Base-by-base conservation (phyloP, 2,888 invertebrate species). In the Drosophila austrosaltans region DNA sequence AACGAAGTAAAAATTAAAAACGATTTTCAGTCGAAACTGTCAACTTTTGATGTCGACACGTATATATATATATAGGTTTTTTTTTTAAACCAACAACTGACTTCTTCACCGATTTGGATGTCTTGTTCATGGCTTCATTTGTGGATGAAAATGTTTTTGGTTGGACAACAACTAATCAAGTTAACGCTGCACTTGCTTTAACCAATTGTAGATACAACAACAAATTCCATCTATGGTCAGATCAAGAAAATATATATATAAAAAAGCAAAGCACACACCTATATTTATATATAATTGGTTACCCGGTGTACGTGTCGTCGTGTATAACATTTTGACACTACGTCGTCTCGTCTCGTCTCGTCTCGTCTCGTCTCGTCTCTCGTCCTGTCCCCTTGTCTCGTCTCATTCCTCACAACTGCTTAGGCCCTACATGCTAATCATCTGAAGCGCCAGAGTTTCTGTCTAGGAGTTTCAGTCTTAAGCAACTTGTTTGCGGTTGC, bases 401-500 rank as follows among this genome's bases (percentile, higher is more conserved):
- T 42, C 42, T 42, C 42, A 16, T 42, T 25, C 48, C 48, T 25
- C 25, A 74, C 10, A 74, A 39, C 62, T 53, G 66, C 72, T 86
- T 86, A 86, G 82, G 72, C 69, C 64, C 66, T 75, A 76, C 78
- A 84, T 86, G 85, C 86, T 85, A 85, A 85, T 84, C 81, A 84
- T 70, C 71, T 60, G 75, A 74, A 85, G 85, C 85, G 85, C 86
- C 85, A 82, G 74, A 63, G 62, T 36, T 68, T 44, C 59, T 64
- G 69, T 63, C 72, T 56, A 48, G 53, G 5, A 59, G 63, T 59
- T 53, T 61, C 32, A 57, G 71, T 40, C 36, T 36, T 8, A 36
- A 56, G 58, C 64, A 64, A 81, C 83, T 87, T 88, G 88, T 82
- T 83, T 85, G 81, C 90, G 76, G 90, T 90, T 90, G 89, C 89